phyloP scores from a whole-genome alignment of 2,113 vertebrate genomes.

The Otis tarda region DNA sequence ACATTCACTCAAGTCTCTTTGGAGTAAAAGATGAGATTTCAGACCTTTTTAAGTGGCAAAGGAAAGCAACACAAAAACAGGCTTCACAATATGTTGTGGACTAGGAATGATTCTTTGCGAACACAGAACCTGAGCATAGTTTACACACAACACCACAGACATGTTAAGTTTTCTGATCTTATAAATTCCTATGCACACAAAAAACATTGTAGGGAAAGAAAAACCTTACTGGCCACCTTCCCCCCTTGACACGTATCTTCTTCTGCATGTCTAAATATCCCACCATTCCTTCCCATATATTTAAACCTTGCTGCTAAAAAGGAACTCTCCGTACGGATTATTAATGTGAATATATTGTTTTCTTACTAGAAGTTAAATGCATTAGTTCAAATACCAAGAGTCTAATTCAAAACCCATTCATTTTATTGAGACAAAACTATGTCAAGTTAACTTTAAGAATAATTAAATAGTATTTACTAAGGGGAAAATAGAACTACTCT shows the following conservation, averaged over 20 bases:
- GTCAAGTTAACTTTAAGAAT: neutral
- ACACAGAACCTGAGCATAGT: neutral
- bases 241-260: fast-evolving
- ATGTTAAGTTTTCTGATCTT: neutral
- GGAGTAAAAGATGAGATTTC: neutral
- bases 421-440: neutral
- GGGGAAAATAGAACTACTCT: neutral
- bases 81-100: neutral
- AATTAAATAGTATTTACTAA: neutral
- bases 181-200: neutral
- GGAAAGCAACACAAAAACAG: neutral
- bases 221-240: neutral
- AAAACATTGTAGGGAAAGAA: neutral
- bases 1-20: neutral
- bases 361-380: neutral
- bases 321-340: neutral
- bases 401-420: neutral
- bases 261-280: neutral
- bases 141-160: neutral
- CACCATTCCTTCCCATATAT: neutral
- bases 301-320: neutral
- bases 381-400: neutral
- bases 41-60: neutral
- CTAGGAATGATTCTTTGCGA: neutral
- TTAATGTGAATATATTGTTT: neutral